A percentile compares a stretch with the other conserved stretches of the same genome.
Conservation (phyloP, 2,113 vertebrate species). For the Brevimyrus niger region DNA sequence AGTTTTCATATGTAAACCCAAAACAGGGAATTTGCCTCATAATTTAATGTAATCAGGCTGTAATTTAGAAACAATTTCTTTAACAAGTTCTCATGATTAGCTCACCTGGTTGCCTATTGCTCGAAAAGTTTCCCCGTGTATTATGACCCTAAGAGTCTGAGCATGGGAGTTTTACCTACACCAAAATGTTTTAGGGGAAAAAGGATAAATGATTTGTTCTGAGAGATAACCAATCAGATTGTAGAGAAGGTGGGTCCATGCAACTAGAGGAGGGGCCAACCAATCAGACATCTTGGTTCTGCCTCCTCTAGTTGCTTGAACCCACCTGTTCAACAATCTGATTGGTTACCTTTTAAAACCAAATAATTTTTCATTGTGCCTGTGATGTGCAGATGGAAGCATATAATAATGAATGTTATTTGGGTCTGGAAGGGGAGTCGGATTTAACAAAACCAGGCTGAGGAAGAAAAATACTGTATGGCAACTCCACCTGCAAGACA, state of each 20-base stretch:
- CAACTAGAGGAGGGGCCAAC: background rate
- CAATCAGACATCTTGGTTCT: background rate
- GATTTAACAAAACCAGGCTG: background rate
- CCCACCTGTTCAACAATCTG: background rate
- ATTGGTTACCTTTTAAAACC: background rate
- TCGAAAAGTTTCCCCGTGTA: background rate
- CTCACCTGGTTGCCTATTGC: background rate
- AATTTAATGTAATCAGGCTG: background rate
- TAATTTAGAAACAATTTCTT: background rate
- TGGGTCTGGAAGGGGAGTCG: background rate
- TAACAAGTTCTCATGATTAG: background rate
- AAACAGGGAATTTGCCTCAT: background rate
- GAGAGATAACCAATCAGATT: background rate
- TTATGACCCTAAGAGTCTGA: background rate
- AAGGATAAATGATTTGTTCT: background rate
- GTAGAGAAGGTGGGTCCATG: background rate
- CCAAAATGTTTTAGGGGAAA: background rate
- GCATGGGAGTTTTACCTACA: background rate
- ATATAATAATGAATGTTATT: background rate
- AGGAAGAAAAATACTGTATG: background rate
- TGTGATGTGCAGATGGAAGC: background rate
- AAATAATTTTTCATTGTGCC: background rate
- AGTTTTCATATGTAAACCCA: background rate
- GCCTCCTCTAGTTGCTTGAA: background rate
- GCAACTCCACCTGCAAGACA: background rate